These are phyloP conservation scores for Aporophyla lueneburgensis DNA, from an alignment of 2,888 invertebrate genomes.

Conservation along the genomic window DNA sequence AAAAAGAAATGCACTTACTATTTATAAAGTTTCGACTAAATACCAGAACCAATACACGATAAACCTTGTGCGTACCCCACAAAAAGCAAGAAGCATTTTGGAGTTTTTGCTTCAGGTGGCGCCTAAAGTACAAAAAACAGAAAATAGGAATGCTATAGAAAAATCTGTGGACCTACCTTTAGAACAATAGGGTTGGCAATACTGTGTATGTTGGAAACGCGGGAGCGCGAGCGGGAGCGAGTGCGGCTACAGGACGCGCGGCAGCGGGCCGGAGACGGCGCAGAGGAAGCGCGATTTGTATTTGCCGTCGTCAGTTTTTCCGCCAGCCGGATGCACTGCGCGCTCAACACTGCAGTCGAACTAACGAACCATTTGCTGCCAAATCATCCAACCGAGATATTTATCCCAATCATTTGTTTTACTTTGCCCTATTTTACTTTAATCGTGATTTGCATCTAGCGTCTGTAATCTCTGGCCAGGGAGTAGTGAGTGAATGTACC, in stretches of 20 bases:
- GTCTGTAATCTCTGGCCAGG: slow-evolving; percentile 4
- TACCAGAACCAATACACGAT: no score
- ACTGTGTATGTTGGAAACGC: slow-evolving; percentile 7
- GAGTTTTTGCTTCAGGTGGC: no score
- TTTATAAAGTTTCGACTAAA: no score
- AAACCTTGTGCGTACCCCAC: no score
- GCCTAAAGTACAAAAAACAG: no score
- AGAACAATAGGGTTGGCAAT: no score
- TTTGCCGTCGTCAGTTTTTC: slow-evolving; percentile 86
- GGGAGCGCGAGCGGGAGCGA: slow-evolving; percentile 8
- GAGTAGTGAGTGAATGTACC: background rate
- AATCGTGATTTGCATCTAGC: slow-evolving; percentile 46
- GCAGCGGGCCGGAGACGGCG: slow-evolving; percentile 36
- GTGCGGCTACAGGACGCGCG: slow-evolving; percentile 21
- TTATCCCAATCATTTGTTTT: slow-evolving; percentile 81
- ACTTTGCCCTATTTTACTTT: slow-evolving; percentile 72
- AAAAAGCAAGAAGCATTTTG: no score
- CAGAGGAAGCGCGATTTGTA: slow-evolving; percentile 84
- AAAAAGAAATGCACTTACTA: no score
- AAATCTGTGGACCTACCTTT: no score
- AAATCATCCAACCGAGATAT: slow-evolving; percentile 82
- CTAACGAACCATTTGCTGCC: slow-evolving; percentile 86
- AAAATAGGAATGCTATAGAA: no score
- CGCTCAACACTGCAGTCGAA: slow-evolving; percentile 79
- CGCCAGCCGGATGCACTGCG: slow-evolving; percentile 79